Evolutionary conservation across 2,888 invertebrate genomes (phyloP).

Genomic region (Dendrolimus pini): DNA sequence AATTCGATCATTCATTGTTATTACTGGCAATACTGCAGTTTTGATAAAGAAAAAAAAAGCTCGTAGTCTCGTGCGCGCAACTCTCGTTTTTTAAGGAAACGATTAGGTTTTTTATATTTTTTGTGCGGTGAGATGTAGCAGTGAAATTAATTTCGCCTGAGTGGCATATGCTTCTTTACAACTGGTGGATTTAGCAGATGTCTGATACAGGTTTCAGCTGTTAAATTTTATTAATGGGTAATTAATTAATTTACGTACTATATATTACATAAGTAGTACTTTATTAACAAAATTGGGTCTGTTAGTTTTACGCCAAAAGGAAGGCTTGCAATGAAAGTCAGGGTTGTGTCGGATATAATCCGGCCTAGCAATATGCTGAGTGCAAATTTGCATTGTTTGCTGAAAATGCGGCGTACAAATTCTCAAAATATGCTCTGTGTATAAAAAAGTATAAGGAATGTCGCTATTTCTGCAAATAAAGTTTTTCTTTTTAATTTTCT

Average conservation of each 20-base stretch:
- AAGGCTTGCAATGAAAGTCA: no score
- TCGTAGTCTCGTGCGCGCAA: constrained; percentile 55
- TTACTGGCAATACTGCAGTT: constrained; percentile 31
- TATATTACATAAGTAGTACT: no score
- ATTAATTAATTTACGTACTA: not conserved
- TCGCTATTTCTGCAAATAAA: no score
- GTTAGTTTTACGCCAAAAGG: no score
- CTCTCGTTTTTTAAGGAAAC: constrained; percentile 64
- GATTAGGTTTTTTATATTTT: constrained; percentile 35
- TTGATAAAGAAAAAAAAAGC: constrained; percentile 28
- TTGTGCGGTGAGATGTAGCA: constrained; percentile 39
- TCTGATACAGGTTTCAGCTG: constrained; percentile 21
- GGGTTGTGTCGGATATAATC: no score
- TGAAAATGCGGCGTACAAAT: no score
- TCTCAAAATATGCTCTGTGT: no score
- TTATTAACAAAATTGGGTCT: no score
- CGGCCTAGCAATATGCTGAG: no score
- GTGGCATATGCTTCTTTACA: constrained; percentile 44
- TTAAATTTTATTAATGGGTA: not conserved
- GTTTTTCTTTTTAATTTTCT: no score
- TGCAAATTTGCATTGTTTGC: no score
- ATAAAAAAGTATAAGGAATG: no score
- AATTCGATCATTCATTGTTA: constrained; percentile 68
- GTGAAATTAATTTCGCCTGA: constrained; percentile 50
- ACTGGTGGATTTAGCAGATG: constrained; percentile 34